phyloP scores from a whole-genome alignment of 2,888 invertebrate species.

The Embidobia sp. region DNA sequence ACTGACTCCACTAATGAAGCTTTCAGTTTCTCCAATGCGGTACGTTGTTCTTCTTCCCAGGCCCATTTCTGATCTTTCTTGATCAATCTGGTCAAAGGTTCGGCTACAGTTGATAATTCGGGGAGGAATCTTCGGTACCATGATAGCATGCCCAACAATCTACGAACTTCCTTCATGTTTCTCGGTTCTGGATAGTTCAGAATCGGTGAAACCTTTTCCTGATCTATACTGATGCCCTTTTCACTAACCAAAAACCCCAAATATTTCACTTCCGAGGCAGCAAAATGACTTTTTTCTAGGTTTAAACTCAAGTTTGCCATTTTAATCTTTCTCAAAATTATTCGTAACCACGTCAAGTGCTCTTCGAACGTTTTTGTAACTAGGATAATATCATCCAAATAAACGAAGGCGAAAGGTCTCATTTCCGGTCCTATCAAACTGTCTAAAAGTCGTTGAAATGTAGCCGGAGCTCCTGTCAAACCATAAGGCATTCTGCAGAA shows the following conservation, averaged over 20 bases:
- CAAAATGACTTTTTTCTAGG: constrained; percentile 18
- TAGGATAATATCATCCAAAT: constrained; percentile 38
- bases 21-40: constrained; percentile 13
- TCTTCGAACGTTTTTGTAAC: constrained; percentile 27
- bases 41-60: constrained; percentile 9
- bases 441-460: constrained; percentile 33
- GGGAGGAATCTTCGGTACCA: constrained; percentile 22
- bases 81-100: constrained; percentile 16
- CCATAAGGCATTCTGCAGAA: constrained; percentile 26
- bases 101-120: constrained; percentile 11
- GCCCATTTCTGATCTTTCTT: constrained; percentile 4
- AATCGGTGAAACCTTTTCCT: constrained; percentile 17
- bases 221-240: constrained; percentile 13
- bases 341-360: constrained; percentile 19
- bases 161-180: constrained; percentile 20
- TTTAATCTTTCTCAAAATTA: constrained; percentile 7
- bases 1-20: constrained; percentile 30
- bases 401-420: constrained; percentile 17
- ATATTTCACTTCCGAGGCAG: constrained; percentile 18
- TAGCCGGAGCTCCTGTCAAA: constrained; percentile 26
- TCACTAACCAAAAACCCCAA: constrained; percentile 22
- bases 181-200: constrained; percentile 21
- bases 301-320: constrained; percentile 11
- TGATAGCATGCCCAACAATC: constrained; percentile 35
- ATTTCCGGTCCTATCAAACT: constrained; percentile 1